Evolutionary conservation across 2,113 vertebrate genomes (phyloP), one percentile per base, ranked within the genome.

Genomic region (Sclerurus mexicanus): DNA sequence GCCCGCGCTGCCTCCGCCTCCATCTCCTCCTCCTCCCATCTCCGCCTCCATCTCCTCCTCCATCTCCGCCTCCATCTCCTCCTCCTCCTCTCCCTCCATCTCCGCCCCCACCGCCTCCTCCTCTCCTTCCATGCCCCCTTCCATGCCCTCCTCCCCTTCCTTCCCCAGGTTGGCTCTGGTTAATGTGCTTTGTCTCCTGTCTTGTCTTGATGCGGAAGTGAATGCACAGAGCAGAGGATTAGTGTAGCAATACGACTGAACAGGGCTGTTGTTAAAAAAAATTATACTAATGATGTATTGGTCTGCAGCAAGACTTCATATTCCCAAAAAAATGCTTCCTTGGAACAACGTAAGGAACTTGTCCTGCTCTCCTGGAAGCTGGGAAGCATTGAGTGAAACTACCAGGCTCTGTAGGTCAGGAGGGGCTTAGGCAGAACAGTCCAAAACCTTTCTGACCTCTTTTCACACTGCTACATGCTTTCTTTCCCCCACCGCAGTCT

Each of bases 401-500:
- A 33, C 5, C 12, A 59, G 39, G 23, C 21, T 24, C 13, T 62
- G 3, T 13, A 50, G 22, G 25, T 31, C 12, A 31, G 15, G 17
- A 75, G 24, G 12, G 23, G 25, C 31, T 50, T 59, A 28, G 42
- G 18, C 24, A 84, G 76, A 37, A 42, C 14, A 3, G 30, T 16
- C 37, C 1, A 3, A 75, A 86, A 30, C 14, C 5, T n/a, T 69
- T 62, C 46, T 46, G 8, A 49, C 63, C 20, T 52, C 37, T 30
- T 84, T 18, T 49, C 27, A 17, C 25, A 31, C 31, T 14, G 2
- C 44, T 64, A 33, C 23, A 4, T 42, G 25, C 10, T 46, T 76
- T 25, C 1, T 28, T 5, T 0, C 1, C 8, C 8, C 27, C 14
- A 1, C 3, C 8, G 22, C 22, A 2, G 19, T 40, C n/a, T 40